phyloP scores from a whole-genome alignment of 2,113 vertebrate species.

The Gymnocephalus cernua region DNA sequence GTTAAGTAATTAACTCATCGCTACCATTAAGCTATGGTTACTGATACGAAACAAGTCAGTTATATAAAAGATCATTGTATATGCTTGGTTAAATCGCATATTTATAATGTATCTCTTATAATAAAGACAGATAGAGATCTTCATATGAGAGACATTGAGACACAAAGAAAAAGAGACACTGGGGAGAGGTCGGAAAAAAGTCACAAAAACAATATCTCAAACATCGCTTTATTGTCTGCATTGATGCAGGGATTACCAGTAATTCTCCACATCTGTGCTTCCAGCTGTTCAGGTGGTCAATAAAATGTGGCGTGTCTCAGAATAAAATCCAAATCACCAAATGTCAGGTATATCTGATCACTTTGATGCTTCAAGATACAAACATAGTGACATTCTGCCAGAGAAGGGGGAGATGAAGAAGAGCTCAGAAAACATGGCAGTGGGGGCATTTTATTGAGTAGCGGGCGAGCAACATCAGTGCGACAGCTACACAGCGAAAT shows the following conservation, averaged over 20 bases:
- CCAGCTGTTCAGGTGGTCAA: constrained; percentile 46
- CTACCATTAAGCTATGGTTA: constrained; percentile 69
- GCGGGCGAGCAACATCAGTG: constrained; percentile 25
- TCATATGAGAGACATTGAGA: constrained; percentile 23
- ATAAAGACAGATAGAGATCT: constrained; percentile 64
- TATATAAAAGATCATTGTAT: constrained; percentile 57
- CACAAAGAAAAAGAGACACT: constrained; percentile 15
- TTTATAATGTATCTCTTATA: constrained; percentile 52
- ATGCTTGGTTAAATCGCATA: constrained; percentile 59
- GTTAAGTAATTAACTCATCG: constrained; percentile 71
- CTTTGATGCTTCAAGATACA: constrained; percentile 52
- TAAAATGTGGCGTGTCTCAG: constrained; percentile 25
- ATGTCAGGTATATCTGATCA: constrained; percentile 68
- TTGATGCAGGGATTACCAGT: constrained; percentile 36
- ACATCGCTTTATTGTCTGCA: constrained; percentile 32
- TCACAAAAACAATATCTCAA: constrained; percentile 13
- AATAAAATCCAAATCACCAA: constrained; percentile 58
- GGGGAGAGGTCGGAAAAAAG: constrained; percentile 3
- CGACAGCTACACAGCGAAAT: constrained; percentile 15
- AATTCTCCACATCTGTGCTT: constrained; percentile 65
- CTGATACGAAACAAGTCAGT: constrained; percentile 66
- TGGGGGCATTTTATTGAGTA: constrained; percentile 28
- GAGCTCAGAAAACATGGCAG: constrained; percentile 25
- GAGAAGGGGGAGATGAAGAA: constrained; percentile 19
- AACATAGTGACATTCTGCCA: constrained; percentile 57